Conservation (phyloP, 2,888 invertebrate species). For the Agelastica alni region DNA sequence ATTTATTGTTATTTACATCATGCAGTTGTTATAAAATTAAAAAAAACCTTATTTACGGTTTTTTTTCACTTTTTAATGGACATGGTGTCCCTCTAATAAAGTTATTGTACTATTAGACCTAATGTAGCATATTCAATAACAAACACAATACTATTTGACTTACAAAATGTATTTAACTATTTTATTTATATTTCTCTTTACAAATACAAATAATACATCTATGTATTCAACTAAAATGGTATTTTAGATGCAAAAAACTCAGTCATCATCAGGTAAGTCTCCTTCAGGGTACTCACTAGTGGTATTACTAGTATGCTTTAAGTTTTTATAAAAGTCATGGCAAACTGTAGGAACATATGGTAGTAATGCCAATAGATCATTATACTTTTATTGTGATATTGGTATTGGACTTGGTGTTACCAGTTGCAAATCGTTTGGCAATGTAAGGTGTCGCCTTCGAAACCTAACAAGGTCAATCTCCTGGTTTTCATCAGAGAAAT, state of each 20-base stretch:
- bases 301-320: slow-evolving; percentile 8
- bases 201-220: slow-evolving; percentile 9
- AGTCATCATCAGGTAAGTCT: slow-evolving; percentile 5
- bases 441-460: slow-evolving; percentile 9
- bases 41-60: neutral
- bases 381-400: slow-evolving; percentile 10
- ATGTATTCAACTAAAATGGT: slow-evolving; percentile 13
- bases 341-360: slow-evolving; percentile 16
- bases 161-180: slow-evolving; percentile 8
- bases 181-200: slow-evolving; percentile 9
- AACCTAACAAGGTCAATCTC: slow-evolving; percentile 12
- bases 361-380: slow-evolving; percentile 17
- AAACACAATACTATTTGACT: slow-evolving; percentile 7
- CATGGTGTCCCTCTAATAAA: no score
- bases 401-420: no score
- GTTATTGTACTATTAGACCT: no score
- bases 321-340: slow-evolving; percentile 19
- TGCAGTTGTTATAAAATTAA: neutral
- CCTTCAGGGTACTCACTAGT: slow-evolving; percentile 12
- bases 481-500: slow-evolving; percentile 12
- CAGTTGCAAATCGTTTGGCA: slow-evolving; percentile 6
- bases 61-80: no score
- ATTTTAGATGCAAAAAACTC: slow-evolving; percentile 8
- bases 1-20: neutral
- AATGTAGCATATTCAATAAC: no score